Evolutionary conservation across 2,888 invertebrate genomes (phyloP).

Genomic region (Geophilus truncorum): DNA sequence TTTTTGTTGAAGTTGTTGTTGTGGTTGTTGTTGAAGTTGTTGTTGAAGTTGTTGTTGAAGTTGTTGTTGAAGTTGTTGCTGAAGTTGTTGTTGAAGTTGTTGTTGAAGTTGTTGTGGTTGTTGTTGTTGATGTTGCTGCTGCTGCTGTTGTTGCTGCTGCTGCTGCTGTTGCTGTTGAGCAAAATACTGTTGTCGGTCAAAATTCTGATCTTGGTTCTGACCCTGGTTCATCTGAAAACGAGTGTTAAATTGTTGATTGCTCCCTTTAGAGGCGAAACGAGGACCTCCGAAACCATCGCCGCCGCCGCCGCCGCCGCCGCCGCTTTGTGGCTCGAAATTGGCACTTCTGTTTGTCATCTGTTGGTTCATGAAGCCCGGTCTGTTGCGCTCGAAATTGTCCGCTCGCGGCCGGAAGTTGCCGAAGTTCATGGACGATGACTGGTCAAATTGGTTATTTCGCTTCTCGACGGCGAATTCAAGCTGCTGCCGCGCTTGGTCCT

Average conservation of each 20-base stretch:
- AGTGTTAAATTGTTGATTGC: too few species aligned
- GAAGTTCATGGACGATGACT: too few species aligned
- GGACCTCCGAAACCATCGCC: background rate
- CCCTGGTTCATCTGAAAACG: too few species aligned
- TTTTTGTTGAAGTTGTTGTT: background rate
- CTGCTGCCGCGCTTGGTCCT: constrained; percentile 2
- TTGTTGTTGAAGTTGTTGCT: background rate
- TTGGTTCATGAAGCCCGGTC: background rate
- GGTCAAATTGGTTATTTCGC: background rate
- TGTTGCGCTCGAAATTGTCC: background rate
- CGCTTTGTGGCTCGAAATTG: background rate
- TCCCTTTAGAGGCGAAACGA: too few species aligned
- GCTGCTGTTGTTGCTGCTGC: too few species aligned
- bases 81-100: too few species aligned
- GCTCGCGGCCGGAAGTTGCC: background rate
- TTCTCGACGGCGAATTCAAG: background rate
- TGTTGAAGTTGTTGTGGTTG: too few species aligned
- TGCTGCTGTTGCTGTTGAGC: too few species aligned
- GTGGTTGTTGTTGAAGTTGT: background rate
- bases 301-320: too few species aligned
- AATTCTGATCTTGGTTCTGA: too few species aligned
- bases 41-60: background rate
- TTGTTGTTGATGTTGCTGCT: too few species aligned
- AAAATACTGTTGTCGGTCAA: too few species aligned
- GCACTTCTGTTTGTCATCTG: background rate